Evolutionary conservation across 2,888 invertebrate species (phyloP).

Genomic region (Tillus elongatus): DNA sequence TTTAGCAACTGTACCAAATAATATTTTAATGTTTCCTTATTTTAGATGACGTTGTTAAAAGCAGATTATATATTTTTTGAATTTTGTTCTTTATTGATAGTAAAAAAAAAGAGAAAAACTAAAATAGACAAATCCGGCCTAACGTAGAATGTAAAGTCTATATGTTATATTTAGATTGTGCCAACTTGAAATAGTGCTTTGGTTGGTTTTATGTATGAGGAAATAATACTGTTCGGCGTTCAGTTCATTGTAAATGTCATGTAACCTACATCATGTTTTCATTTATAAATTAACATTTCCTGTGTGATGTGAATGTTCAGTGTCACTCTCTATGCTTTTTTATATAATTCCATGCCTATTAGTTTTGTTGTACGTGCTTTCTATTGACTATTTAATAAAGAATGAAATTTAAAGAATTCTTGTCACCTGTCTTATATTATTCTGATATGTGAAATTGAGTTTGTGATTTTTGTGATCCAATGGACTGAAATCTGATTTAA

Average conservation of each 20-base stretch:
- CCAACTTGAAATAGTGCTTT: constrained; percentile 24
- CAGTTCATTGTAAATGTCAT: constrained; percentile 2
- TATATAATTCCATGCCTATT: not conserved
- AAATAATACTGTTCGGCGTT: not conserved
- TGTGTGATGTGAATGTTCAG: not conserved
- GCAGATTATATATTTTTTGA: too few species aligned
- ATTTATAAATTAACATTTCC: not conserved
- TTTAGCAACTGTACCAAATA: too few species aligned
- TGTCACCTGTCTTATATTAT: too few species aligned
- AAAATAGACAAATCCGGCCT: too few species aligned
- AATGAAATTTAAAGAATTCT: constrained; percentile 17
- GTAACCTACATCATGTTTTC: not conserved
- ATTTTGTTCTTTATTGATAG: too few species aligned
- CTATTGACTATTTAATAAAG: constrained; percentile 14
- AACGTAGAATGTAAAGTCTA: constrained; percentile 3
- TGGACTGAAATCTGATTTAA: too few species aligned
- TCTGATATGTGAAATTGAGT: too few species aligned
- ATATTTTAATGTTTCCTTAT: not conserved
- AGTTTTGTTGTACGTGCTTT: too few species aligned
- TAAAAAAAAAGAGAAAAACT: too few species aligned
- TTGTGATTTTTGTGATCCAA: too few species aligned
- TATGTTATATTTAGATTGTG: constrained; percentile 29
- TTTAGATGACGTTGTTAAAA: not conserved
- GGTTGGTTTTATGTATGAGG: constrained; percentile 7
- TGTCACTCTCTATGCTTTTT: not conserved